Evolutionary conservation across 2,888 invertebrate species (phyloP).

Genomic region (Drosophila mayaguana): DNA sequence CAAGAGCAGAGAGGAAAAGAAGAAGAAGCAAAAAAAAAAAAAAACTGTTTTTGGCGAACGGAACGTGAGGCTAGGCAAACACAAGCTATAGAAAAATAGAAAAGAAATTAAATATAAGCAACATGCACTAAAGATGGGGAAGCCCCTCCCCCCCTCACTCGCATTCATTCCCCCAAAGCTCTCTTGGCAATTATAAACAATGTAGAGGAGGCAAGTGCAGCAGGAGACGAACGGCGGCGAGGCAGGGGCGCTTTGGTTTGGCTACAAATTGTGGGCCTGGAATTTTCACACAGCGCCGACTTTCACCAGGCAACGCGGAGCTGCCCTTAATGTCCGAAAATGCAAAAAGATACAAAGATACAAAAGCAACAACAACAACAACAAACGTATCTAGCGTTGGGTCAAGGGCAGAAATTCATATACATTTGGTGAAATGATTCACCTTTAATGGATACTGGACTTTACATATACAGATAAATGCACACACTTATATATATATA

Average conservation of each 20-base stretch:
- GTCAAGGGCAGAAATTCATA: constrained; percentile 44
- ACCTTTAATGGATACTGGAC: constrained; percentile 54
- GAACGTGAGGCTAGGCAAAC: constrained; percentile 43
- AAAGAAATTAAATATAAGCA: constrained; percentile 70
- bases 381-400: constrained; percentile 35
- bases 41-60: constrained; percentile 43
- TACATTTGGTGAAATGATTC: constrained; percentile 39
- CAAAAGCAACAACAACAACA: constrained; percentile 6
- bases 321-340: constrained; percentile 50
- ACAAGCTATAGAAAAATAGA: constrained; percentile 49
- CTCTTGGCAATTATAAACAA: constrained; percentile 19
- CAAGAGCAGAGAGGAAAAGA: constrained; percentile 43
- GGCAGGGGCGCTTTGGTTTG: not conserved
- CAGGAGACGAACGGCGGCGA: too few species aligned
- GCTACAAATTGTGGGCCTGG: constrained; percentile 25
- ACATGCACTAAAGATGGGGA: constrained; percentile 29
- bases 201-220: not conserved
- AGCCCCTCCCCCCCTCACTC: too few species aligned
- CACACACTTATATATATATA: not conserved
- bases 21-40: constrained; percentile 3
- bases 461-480: not conserved
- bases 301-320: constrained; percentile 43
- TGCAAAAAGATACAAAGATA: constrained; percentile 25
- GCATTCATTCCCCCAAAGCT: too few species aligned
- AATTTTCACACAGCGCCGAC: constrained; percentile 29